Conservation (phyloP, 2,797 vertebrate species). For the Sebastes iracundus region DNA sequence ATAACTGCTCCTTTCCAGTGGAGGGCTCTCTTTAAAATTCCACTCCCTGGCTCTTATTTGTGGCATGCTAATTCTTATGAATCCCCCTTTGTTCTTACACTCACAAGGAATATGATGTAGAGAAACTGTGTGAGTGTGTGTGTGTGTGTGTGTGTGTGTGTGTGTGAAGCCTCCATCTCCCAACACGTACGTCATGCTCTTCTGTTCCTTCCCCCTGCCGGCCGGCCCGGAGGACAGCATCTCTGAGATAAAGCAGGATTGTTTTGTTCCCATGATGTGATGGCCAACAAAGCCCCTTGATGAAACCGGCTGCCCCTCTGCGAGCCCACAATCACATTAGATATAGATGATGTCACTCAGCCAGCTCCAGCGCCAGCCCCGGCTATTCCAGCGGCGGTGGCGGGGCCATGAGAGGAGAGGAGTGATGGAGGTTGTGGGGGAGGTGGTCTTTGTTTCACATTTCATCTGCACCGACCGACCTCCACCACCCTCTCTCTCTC, state of each 20-base stretch:
- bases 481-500: background rate
- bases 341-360: slow-evolving; percentile 78
- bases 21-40: slow-evolving; percentile 35
- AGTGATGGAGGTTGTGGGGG: slow-evolving; percentile 46
- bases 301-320: slow-evolving; percentile 57
- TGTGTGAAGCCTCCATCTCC: slow-evolving; percentile 5
- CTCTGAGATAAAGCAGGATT: slow-evolving; percentile 55
- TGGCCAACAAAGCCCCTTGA: slow-evolving; percentile 74
- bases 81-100: slow-evolving; percentile 44
- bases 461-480: slow-evolving; percentile 52
- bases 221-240: background rate
- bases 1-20: slow-evolving; percentile 45
- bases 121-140: background rate
- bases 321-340: slow-evolving; percentile 67
- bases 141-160: background rate
- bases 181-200: background rate
- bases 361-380: slow-evolving; percentile 33
- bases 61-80: slow-evolving; percentile 2
- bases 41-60: background rate
- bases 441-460: slow-evolving; percentile 76
- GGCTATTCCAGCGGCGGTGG: slow-evolving; percentile 56
- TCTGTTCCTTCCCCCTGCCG: slow-evolving; percentile 5
- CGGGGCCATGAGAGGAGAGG: slow-evolving; percentile 52
- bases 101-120: slow-evolving; percentile 33
- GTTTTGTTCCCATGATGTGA: slow-evolving; percentile 69